Evolutionary conservation across 1,140 invertebrate genomes (phyloP), one percentile per base, ranked within the genome.

Genomic region (Penaeus vannamei): DNA sequence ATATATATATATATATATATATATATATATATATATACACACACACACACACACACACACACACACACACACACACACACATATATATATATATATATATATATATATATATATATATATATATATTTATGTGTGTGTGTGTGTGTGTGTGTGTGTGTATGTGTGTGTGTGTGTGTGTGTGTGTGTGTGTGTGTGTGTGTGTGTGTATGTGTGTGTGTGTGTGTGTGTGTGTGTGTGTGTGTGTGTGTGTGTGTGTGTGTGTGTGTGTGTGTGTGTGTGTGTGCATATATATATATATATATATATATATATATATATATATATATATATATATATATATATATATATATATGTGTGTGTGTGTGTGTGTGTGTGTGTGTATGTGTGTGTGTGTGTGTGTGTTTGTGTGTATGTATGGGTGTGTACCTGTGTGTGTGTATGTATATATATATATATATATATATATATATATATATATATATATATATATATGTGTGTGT

Each of bases 161-260:
- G 5, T 36, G 5, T 5, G 5, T 36, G 5, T 36, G 5, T 36
- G 5, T 36, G 5, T 36, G 5, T 5, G 5, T 36, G 5, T 36
- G 5, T 36, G 5, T 36, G 5, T 36, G 5, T 77, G 7, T 77
- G 2, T 22, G 2, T 19, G 3, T 77, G 14, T 29, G 7, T 23
- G 5, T 77, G 2, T 77, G 7, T 20, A 19, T 20, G 14, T 23
- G 14, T 20, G 14, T 77, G 14, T 77, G 14, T 77, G 14, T 77
- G 14, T 23, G 72, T 2, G 14, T 2, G 7, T 29, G 72, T 23
- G 7, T 77, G 7, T 77, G 72, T 77, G 72, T 77, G 14, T 2
- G 72, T 77, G 72, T 77, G 72, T 20, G 72, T 77, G 72, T 20
- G 14, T 77, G 26, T 2, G 72, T 1, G 72, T 77, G 72, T 77